Base-by-base conservation (phyloP, 1,140 invertebrate species). In the Euwallacea similis region DNA sequence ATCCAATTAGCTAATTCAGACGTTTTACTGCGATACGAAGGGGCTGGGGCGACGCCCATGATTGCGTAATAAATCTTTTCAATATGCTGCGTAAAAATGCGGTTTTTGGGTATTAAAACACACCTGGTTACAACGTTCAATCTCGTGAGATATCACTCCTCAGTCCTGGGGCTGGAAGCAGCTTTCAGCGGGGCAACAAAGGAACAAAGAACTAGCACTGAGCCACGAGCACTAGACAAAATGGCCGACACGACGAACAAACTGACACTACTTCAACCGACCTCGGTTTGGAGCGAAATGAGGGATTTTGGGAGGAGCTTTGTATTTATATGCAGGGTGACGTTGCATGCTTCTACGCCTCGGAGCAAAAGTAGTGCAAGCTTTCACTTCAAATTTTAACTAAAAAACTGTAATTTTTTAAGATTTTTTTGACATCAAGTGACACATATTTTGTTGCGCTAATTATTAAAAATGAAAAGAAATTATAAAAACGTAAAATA, bases 1-100 rank as follows among this genome's bases (percentile, higher is more conserved):
- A 86, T 85, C 85, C 85, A 86, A 68, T 79, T 79, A 8, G 71
- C 69, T 81, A 79, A 69, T 79, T 81, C 15, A 78, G 78, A 44
- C 62, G 77, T 68, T 78, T 74, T 78, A 33, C 21, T 33, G 47
- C 66, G 44, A 1, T 54, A 60, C 10, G 55, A 0, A 46, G 65
- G 62, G 11, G 69, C 68, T 33, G 66, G 13, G 15, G 66, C 75
- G 69, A 79, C 73, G 65, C 74, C 76, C 78, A 79, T 79, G 7
- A 16, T 75, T 73, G 47, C 11, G n/a, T 42, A 43, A 61, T 50
- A 72, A 71, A 69, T 73, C 65, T 75, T 44, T 60, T 76, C 60
- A 71, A 69, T 62, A 68, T 47, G 46, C 56, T 16, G 43, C 42
- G 56, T 60, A 65, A 63, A 66, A 64, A 54, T 33, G 50, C 43